Base-by-base conservation (phyloP, 2,888 invertebrate species). In the Pseudococcus longispinus region DNA sequence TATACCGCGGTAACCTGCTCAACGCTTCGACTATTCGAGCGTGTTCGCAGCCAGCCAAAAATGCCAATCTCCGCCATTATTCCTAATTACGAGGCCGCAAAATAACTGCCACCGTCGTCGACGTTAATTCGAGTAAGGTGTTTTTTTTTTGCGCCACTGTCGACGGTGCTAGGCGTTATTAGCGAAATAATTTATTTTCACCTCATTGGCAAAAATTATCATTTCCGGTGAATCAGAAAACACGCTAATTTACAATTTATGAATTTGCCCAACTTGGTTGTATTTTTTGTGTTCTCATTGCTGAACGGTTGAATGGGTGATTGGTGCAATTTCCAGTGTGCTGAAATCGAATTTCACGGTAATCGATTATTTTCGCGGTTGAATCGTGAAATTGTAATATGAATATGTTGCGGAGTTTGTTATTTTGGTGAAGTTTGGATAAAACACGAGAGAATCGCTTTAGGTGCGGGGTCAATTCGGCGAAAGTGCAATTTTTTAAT, bases 201-300 rank as follows among this genome's bases (percentile, higher is more conserved):
- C 29, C 13, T 26, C 70, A 8, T 3, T 1, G 18, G 37, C 18
- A 70, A 70, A 70, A 70, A 70, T 70, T 29, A 70, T 70, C 18
- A 29, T 70, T 70, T 70, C 70, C 70, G 70, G 29, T 29, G 15
- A 70, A 70, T 70, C 29, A 18, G 70, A 70, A 70, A 70, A 70
- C 70, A 29, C 70, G 70, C 70, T 70, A 70, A 70, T 70, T 70
- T 70, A 70, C 70, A 29, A 70, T 60, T 60, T n/a, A 18, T 37
- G 37, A 37, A 37, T 37, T 37, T 6, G 37, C 37, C 32, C 37
- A 37, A 37, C 9, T 8, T 32, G 2, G 32, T 32, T n/a, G 32
- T 4, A 37, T 37, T 8, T 37, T 37, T 37, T 37, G 37, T 37
- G 37, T 37, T 6, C 4, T 37, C 37, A 9, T 1, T 1, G 5